These are phyloP conservation scores for Gorsachius magnificus DNA, from an alignment of 2,797 vertebrate species.

Conservation along the genomic window DNA sequence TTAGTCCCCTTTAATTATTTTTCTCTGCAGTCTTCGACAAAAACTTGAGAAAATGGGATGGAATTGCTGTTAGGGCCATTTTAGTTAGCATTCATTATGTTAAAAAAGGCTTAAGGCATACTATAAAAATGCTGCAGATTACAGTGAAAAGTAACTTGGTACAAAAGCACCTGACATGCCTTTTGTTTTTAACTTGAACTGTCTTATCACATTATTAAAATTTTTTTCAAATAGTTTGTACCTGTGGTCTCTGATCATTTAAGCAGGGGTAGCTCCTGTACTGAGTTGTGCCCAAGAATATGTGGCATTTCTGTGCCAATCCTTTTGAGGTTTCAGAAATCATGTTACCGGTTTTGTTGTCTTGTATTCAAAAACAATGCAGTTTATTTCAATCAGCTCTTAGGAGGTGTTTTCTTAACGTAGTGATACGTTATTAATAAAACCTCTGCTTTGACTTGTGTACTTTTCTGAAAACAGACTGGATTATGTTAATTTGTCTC, in stretches of 20 bases:
- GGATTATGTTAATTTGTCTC: neutral
- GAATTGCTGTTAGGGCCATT: neutral
- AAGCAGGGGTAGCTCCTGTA: neutral
- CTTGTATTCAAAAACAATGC: neutral
- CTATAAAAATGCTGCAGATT: neutral
- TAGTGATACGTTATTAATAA: neutral
- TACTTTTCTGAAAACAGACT: neutral
- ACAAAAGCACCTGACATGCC: neutral
- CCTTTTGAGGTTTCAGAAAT: neutral
- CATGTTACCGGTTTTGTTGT: neutral
- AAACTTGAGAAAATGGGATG: neutral
- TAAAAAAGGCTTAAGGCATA: neutral
- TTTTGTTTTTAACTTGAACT: neutral
- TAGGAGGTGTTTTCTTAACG: neutral
- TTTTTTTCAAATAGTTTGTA: neutral
- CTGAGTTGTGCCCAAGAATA: neutral
- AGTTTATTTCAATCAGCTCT: neutral
- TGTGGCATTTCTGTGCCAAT: neutral
- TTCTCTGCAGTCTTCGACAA: neutral
- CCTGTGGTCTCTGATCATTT: neutral
- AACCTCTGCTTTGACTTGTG: neutral
- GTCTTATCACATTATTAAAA: rapidly evolving
- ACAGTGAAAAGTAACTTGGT: neutral
- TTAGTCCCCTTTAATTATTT: neutral
- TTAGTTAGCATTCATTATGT: neutral